Evolutionary conservation across 2,797 vertebrate species (phyloP).

Genomic region (Oophaga sylvatica): DNA sequence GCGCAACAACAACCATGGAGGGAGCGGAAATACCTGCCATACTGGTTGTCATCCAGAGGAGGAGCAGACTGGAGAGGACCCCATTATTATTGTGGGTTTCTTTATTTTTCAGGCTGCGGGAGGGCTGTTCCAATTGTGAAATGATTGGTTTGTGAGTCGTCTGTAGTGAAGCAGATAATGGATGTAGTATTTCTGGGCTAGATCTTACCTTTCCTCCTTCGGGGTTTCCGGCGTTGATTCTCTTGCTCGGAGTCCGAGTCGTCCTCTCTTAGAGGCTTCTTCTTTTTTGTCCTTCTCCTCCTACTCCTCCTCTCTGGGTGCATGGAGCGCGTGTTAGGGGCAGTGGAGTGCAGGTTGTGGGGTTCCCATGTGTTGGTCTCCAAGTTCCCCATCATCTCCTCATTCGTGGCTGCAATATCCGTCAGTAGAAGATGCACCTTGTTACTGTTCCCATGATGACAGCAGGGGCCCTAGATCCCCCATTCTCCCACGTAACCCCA

Average conservation of each 20-base stretch:
- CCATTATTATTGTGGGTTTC: too few species aligned
- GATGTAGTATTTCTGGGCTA: neutral
- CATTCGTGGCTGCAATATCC: neutral
- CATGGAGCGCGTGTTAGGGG: neutral
- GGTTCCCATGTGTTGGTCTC: neutral
- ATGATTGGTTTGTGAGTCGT: neutral
- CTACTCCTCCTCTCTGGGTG: neutral
- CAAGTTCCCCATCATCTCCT: neutral
- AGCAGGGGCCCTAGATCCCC: neutral
- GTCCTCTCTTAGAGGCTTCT: neutral
- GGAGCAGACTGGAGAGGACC: too few species aligned
- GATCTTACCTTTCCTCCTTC: neutral
- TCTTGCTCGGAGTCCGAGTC: constrained; percentile 51
- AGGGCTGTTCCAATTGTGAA: too few species aligned
- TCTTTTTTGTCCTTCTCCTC: constrained; percentile 13
- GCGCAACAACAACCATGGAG: too few species aligned
- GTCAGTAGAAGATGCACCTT: neutral
- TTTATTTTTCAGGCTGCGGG: too few species aligned
- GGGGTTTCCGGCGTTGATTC: neutral
- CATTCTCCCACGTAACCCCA: neutral
- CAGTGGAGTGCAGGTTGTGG: neutral
- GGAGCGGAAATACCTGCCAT: neutral
- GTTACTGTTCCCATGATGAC: neutral
- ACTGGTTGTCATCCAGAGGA: neutral
- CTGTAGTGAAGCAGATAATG: neutral